Evolutionary conservation across 1,140 invertebrate species (phyloP).

Genomic region (Calycopis cecrops): DNA sequence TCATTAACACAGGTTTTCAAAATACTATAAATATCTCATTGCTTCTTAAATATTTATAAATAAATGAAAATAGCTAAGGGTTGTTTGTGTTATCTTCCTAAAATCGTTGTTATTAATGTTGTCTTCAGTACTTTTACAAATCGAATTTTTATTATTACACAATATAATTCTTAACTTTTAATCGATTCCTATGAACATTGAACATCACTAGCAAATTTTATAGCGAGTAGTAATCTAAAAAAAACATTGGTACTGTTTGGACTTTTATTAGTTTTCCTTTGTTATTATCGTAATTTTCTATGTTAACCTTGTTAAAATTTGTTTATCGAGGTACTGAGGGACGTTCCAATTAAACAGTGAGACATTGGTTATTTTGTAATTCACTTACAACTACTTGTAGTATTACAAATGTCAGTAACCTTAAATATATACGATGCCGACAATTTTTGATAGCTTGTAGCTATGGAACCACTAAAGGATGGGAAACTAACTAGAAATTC

Average conservation of each 20-base stretch:
- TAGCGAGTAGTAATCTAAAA: not conserved
- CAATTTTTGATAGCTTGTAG: slow-evolving; percentile 38
- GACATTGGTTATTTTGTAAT: not conserved
- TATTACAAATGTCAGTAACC: slow-evolving; percentile 40
- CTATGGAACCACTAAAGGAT: slow-evolving; percentile 54
- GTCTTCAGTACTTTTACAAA: no score
- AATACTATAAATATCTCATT: no score
- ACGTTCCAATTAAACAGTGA: not conserved
- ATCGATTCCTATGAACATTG: no score
- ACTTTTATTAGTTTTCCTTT: slow-evolving; percentile 1
- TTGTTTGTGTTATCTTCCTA: no score
- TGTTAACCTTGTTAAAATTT: not conserved
- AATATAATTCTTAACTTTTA: no score
- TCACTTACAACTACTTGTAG: slow-evolving; percentile 4
- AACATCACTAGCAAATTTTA: slow-evolving; percentile 4
- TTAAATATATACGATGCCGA: slow-evolving; percentile 64
- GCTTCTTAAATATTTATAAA: no score
- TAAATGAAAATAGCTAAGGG: no score
- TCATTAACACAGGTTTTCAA: no score
- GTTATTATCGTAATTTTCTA: not conserved
- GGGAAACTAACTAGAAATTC: slow-evolving; percentile 35
- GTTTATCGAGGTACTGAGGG: not conserved
- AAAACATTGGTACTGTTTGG: slow-evolving; percentile 6
- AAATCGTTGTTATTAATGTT: no score
- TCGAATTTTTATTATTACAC: no score